These are phyloP conservation scores for Trochalopteron elliotii DNA, from an alignment of 2,113 vertebrate species.

Conservation along the genomic window DNA sequence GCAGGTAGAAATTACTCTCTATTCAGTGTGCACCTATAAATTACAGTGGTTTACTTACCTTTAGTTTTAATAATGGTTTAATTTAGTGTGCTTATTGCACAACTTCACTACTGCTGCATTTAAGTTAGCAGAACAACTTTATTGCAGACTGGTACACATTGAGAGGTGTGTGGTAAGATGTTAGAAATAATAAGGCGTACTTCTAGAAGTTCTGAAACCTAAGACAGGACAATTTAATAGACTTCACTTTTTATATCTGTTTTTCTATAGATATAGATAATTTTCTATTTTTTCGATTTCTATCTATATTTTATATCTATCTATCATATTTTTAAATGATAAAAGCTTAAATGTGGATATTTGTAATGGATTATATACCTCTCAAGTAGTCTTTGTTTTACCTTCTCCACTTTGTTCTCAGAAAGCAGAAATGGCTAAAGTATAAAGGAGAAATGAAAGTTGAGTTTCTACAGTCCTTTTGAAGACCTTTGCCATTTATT, in stretches of 20 bases:
- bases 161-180: neutral
- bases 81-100: neutral
- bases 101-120: neutral
- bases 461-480: neutral
- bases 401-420: neutral
- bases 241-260: neutral
- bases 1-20: neutral
- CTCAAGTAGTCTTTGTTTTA: neutral
- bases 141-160: rapidly evolving
- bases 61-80: neutral
- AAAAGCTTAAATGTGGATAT: neutral
- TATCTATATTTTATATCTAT: no score
- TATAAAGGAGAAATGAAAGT: neutral
- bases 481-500: neutral
- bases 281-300: no score
- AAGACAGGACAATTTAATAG: neutral
- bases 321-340: neutral
- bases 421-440: neutral
- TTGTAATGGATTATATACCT: neutral
- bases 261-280: no score
- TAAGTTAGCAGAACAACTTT: neutral
- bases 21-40: neutral
- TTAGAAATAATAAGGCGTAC: neutral
- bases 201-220: neutral
- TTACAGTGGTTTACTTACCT: neutral